phyloP scores from a whole-genome alignment of 2,797 vertebrate species.

The Leptatherina wallacei region DNA sequence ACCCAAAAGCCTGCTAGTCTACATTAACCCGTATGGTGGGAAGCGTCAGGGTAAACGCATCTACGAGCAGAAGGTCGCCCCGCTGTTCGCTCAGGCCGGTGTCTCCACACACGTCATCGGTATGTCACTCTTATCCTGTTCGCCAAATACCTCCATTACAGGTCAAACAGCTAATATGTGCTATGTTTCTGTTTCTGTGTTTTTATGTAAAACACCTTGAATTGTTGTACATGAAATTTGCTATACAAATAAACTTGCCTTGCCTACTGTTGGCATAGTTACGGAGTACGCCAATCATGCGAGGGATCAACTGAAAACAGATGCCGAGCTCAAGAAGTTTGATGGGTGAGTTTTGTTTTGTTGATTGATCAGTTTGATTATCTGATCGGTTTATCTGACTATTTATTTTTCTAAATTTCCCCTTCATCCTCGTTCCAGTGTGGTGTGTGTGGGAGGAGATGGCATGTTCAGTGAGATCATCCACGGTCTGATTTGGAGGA shows the following conservation, averaged over 20 bases:
- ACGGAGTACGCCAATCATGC: conserved; percentile 93
- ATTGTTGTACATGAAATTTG: no score
- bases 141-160: background rate
- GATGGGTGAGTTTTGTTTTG: conserved; percentile 87
- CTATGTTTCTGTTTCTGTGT: conserved; percentile 13
- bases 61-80: conserved; percentile 93
- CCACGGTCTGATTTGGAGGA: conserved; percentile 91
- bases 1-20: conserved; percentile 93
- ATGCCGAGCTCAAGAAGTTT: conserved; percentile 88
- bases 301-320: conserved; percentile 87
- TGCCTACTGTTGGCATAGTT: conserved; percentile 80
- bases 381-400: background rate
- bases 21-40: conserved; percentile 94
- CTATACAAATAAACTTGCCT: no score
- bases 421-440: conserved; percentile 74
- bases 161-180: background rate
- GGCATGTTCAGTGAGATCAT: conserved; percentile 98
- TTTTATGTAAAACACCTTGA: no score
- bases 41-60: conserved; percentile 89
- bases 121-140: conserved; percentile 55
- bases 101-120: conserved; percentile 90
- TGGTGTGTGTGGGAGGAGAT: conserved; percentile 96
- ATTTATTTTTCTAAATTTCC: background rate
- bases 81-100: conserved; percentile 88
- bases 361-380: background rate